Base-by-base conservation (phyloP, 2,113 vertebrate genomes). In the Malurus elegans region DNA sequence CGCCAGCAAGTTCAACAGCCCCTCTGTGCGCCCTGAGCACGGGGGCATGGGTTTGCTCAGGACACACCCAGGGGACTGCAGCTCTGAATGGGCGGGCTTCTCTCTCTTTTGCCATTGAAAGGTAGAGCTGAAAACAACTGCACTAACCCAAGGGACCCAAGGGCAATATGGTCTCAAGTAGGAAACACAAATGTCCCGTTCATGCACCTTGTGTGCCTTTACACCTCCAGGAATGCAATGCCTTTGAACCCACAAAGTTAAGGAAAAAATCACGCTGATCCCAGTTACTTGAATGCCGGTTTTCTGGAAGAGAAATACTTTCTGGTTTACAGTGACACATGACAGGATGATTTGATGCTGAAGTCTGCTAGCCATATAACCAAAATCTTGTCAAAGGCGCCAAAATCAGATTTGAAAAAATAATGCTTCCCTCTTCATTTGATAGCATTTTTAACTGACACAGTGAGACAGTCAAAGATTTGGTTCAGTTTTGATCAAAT, bases 401-500 rank as follows among this genome's bases (percentile, higher is more conserved):
- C 94, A 96, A 95, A 96, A 79, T 87, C 97, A 94, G 90, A 88
- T 96, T 96, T 98, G 97, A 98, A 98, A 98, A 98, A 97, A 97
- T 95, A 97, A 97, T 96, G 95, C 93, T 98, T 98, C 97, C 97
- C 96, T 98, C 98, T 98, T 97, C 92, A 93, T 89, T 96, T 98
- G 98, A 95, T 97, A 98, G 96, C 97, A 98, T 94, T 98, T 96
- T 82, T 73, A 95, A 96, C 97, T 94, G 64, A 97, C 90, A 95
- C 53, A 56, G 61, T 79, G 94, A 92, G 88, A 96, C 81, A 97
- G 94, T 87, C 95, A 79, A 95, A 97, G 90, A 95, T 81, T 94
- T 97, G 95, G 92, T 92, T 96, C 93, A 78, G 75, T 95, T 94
- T 89, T 96, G 95, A 97, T 89, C 83, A 96, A 94, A 97, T 93